Evolutionary conservation across 2,888 invertebrate species (phyloP), one percentile per base, ranked within the genome.

Genomic region (Andrena bicolor): DNA sequence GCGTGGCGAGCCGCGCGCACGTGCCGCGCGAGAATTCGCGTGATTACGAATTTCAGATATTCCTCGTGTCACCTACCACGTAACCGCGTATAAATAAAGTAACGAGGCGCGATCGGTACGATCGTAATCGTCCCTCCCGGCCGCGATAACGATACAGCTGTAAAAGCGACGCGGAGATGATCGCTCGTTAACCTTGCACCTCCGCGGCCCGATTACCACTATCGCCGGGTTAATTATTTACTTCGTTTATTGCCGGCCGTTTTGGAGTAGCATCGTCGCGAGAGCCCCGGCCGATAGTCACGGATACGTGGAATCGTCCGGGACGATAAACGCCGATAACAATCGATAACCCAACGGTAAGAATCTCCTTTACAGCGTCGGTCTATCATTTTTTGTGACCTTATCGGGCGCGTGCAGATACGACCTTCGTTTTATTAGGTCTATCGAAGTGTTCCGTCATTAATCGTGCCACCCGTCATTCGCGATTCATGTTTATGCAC

Each of bases 301-400:
- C 7, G 68, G 71, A 63, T 82, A 48, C 58, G 28, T 3, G 58
- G 49, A 26, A 75, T 53, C 61, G 35, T 66, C 8, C 56, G 41
- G 23, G 7, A 70, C 56, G 71, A 64, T 80, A 84, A 79, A 63
- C 49, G 20, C 48, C 56, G 85, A 85, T 76, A 85, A 75, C 63
- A 70, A 80, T 77, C 85, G 85, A 86, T 86, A 86, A 86, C 58
- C 75, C 23, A 64, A 3, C 66, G 63, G 71, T 71, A 80, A 77
- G 71, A 48, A 76, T 65, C 53, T 49, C 28, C 26, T 58, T 60
- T 74, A 20, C 5, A 71, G 5, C 63, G n/a, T 30, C n/a, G 65
- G 53, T 35, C 69, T 51, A 69, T 71, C 51, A 49, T 78, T 72
- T 73, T 56, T 70, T 74, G 49, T 51, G 80, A 68, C 66, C 30